phyloP scores from a whole-genome alignment of 2,797 vertebrate genomes.

The Cephalopachus bancanus region DNA sequence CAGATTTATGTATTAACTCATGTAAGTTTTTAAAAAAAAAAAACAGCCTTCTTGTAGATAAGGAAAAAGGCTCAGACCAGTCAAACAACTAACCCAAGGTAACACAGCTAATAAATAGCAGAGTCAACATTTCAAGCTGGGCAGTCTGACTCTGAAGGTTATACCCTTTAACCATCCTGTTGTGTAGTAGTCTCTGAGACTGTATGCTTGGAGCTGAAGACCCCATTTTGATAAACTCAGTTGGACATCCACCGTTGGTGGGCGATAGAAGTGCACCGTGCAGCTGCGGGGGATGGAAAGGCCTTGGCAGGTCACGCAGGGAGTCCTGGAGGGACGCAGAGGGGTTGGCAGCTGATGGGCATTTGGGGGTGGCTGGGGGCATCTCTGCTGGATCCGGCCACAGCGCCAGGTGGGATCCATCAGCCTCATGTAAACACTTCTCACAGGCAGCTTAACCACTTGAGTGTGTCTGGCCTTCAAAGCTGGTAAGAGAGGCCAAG shows the following conservation, averaged over 20 bases:
- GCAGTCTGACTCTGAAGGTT: constrained; percentile 3
- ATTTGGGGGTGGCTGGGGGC: constrained; percentile 69
- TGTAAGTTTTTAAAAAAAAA: constrained; percentile 50
- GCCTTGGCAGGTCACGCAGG: neutral
- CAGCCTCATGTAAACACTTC: constrained; percentile 77
- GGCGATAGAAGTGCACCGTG: neutral
- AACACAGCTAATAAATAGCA: neutral
- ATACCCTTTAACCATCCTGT: neutral
- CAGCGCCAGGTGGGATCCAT: constrained; percentile 81
- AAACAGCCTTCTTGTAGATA: neutral
- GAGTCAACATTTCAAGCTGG: constrained; percentile 28
- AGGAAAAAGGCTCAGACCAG: constrained; percentile 51
- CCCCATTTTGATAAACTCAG: neutral
- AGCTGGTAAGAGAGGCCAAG: constrained; percentile 80
- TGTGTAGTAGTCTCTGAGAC: neutral
- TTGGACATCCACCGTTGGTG: neutral
- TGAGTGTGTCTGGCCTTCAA: constrained; percentile 87
- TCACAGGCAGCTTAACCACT: constrained; percentile 85
- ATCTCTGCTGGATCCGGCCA: constrained; percentile 55
- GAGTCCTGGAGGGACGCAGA: neutral
- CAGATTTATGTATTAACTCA: neutral
- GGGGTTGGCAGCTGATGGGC: constrained; percentile 61
- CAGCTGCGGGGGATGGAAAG: neutral
- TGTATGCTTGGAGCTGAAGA: neutral
- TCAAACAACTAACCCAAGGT: neutral